Evolutionary conservation across 2,888 invertebrate genomes (phyloP).

Genomic region (Tolmerus cingulatus): DNA sequence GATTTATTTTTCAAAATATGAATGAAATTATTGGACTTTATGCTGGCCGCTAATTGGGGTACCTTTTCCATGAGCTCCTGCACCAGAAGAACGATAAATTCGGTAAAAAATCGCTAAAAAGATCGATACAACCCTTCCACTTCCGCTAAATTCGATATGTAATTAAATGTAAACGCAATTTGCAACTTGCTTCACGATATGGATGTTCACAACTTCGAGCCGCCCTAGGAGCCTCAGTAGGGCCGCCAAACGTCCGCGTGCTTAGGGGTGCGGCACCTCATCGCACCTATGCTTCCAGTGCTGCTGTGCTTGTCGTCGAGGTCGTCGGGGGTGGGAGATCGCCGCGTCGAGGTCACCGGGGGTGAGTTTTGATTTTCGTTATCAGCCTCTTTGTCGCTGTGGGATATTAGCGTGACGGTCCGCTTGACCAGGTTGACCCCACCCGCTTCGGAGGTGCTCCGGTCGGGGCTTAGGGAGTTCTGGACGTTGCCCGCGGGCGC

Average conservation of each 20-base stretch:
- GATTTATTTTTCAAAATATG: background rate
- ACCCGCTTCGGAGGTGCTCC: constrained; percentile 47
- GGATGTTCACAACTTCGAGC: constrained; percentile 11
- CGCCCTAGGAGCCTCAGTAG: constrained; percentile 65
- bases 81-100: background rate
- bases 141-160: constrained; percentile 49
- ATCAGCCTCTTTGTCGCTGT: constrained; percentile 57
- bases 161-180: constrained; percentile 43
- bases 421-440: constrained; percentile 60
- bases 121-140: background rate
- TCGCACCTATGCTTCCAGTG: constrained; percentile 57
- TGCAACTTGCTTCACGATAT: constrained; percentile 42
- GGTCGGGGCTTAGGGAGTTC: constrained; percentile 50
- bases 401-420: constrained; percentile 59
- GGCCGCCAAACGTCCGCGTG: constrained; percentile 82
- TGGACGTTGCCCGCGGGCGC: constrained; percentile 51
- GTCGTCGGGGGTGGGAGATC: constrained; percentile 67
- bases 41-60: background rate
- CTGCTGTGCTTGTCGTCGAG: constrained; percentile 48
- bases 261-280: constrained; percentile 63
- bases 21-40: background rate
- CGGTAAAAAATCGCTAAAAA: background rate
- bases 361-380: constrained; percentile 61
- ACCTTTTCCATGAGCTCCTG: background rate
- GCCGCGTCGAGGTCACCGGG: constrained; percentile 64